These are phyloP conservation scores for Hydroisotoma schaefferi DNA, from an alignment of 2,888 invertebrate species.

Conservation along the genomic window DNA sequence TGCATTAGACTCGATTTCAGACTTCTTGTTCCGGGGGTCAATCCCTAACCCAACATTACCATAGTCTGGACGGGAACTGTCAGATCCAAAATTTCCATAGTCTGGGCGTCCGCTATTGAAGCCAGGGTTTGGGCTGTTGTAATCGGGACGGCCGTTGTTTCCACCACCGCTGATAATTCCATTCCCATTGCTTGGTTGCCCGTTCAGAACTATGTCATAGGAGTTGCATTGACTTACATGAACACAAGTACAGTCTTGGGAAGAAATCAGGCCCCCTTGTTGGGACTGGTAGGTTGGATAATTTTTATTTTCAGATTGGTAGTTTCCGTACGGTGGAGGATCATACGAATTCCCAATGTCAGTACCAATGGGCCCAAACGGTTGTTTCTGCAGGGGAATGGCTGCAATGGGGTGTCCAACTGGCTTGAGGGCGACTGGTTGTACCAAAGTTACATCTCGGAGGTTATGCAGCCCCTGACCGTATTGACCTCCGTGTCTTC, in stretches of 20 bases:
- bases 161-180: slow-evolving; percentile 32
- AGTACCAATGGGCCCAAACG: not conserved
- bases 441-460: slow-evolving; percentile 75
- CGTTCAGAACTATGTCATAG: slow-evolving; percentile 38
- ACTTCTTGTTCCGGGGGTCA: slow-evolving; percentile 70
- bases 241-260: slow-evolving; percentile 75
- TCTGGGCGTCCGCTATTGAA: not conserved
- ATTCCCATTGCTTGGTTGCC: slow-evolving; percentile 23
- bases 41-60: slow-evolving; percentile 45
- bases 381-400: slow-evolving; percentile 56
- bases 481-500: slow-evolving; percentile 20
- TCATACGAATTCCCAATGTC: slow-evolving; percentile 23
- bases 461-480: slow-evolving; percentile 13
- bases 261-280: slow-evolving; percentile 30
- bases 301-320: slow-evolving; percentile 24
- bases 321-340: slow-evolving; percentile 6
- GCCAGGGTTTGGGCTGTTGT: slow-evolving; percentile 24
- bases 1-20: slow-evolving; percentile 68
- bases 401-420: slow-evolving; percentile 75
- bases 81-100: not conserved
- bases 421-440: slow-evolving; percentile 67
- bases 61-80: slow-evolving; percentile 18
- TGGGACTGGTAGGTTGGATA: slow-evolving; percentile 5
- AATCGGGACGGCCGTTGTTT: too few relatives aligned
- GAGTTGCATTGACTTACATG: slow-evolving; percentile 72